These are phyloP conservation scores for Drosophila melanica DNA, from an alignment of 1,140 invertebrate genomes.

Conservation along the genomic window DNA sequence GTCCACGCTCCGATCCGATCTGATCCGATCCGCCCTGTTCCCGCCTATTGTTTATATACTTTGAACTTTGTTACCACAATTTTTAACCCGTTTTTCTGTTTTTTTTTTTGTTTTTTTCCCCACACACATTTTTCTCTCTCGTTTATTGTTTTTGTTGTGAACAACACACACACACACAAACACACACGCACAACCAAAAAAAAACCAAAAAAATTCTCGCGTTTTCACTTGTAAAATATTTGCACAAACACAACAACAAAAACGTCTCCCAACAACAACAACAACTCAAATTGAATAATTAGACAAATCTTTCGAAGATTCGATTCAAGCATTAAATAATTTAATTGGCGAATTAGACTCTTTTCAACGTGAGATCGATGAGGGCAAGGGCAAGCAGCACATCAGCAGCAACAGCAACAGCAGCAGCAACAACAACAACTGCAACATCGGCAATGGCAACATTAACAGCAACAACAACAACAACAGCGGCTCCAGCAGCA, in stretches of 20 bases:
- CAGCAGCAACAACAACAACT: constrained; percentile 39
- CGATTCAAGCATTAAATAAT: constrained; percentile 84
- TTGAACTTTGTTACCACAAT: constrained; percentile 10
- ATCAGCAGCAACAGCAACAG: constrained; percentile 42
- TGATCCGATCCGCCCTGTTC: neutral
- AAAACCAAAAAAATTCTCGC: constrained; percentile 2
- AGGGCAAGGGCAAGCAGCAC: constrained; percentile 76
- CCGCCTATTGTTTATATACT: constrained; percentile 14
- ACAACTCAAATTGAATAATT: constrained; percentile 54
- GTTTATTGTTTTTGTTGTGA: constrained; percentile 50
- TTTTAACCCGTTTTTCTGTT: constrained; percentile 57
- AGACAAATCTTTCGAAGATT: constrained; percentile 84
- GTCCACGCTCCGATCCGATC: neutral
- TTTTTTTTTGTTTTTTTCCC: constrained; percentile 59
- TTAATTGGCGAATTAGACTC: constrained; percentile 84
- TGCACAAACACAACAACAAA: constrained; percentile 48
- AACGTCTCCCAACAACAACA: too few relatives aligned
- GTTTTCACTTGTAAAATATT: constrained; percentile 21
- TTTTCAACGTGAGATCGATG: constrained; percentile 84
- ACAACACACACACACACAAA: constrained; percentile 26
- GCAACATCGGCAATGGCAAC: constrained; percentile 24
- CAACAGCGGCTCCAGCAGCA: constrained; percentile 24
- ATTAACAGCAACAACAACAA: constrained; percentile 40
- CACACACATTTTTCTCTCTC: constrained; percentile 37
- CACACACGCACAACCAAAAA: constrained; percentile 28